Percentiles rank a stretch among this genome's conserved stretches.
phyloP scores from a whole-genome alignment of 2,797 vertebrate genomes.

The Podarcis lilfordi region DNA sequence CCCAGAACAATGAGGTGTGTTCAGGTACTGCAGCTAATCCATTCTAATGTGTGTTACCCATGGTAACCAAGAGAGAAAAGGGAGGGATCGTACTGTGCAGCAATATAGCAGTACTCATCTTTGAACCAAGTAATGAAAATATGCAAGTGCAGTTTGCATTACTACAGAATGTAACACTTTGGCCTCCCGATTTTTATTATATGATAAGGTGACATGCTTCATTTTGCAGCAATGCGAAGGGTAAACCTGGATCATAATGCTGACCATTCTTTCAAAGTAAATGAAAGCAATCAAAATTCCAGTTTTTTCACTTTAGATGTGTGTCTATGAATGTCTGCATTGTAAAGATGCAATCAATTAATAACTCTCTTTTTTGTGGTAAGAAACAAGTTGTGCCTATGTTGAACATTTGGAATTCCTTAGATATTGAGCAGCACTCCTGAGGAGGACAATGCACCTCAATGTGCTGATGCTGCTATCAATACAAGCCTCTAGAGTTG shows the following conservation, averaged over 20 bases:
- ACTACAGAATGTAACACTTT: not conserved
- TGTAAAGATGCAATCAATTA: constrained; percentile 1
- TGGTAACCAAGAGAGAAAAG: constrained; percentile 2
- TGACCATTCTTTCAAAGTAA: not conserved
- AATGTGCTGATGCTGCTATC: not conserved
- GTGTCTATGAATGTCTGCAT: not conserved
- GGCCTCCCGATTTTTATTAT: not conserved
- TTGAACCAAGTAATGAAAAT: not conserved
- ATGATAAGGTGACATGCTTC: not conserved
- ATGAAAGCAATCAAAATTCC: not conserved
- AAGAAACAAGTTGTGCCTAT: not conserved
- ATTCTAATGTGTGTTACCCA: not conserved
- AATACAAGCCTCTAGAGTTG: not conserved
- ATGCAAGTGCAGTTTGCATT: not conserved
- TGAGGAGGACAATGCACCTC: not conserved
- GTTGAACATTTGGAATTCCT: not conserved
- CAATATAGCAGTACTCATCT: not conserved
- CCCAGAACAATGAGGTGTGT: not conserved
- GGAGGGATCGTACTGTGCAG: not conserved
- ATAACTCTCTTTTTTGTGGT: not conserved
- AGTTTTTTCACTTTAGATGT: not conserved
- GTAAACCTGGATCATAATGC: not conserved
- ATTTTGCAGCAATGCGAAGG: not conserved
- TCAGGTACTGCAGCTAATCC: not conserved
- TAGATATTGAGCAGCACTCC: too few relatives aligned